Base-by-base conservation (phyloP, 2,113 vertebrate species). In the Lipotes vexillifer region DNA sequence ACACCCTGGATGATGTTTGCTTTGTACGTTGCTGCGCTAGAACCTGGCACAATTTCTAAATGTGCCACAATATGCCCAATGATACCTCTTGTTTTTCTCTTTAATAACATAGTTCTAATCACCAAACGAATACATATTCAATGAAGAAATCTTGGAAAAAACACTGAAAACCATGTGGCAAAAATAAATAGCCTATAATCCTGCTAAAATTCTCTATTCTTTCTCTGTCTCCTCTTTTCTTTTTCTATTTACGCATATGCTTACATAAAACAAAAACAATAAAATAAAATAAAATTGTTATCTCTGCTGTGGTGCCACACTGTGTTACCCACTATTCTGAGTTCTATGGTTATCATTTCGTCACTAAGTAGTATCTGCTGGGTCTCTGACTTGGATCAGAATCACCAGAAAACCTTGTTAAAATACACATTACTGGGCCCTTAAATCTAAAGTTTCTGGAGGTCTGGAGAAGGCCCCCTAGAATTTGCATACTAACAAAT, bases 21-120 rank as follows among this genome's bases (percentile, higher is more conserved):
- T 75, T 63, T 90, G 25, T 14, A 9, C 55, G 3, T 25, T 8
- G 8, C 31, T 31, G 21, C 17, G 3, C 2, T 7, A 25, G 61
- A 85, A 13, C 21, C 2, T 21, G 71, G 25, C 20, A 78, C 33
- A 5, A 0, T 41, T 77, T 77, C 27, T n/a, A 18, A 27, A 81
- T 9, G 8, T 0, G 1, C 0, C 20, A 11, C 17, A 5, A 31
- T 5, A 23, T 29, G 17, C 8, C 12, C 1, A 52, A n/a, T 36
- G 9, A 15, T 5, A 18, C 6, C 18, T n/a, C 46, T 69, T 9
- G 0, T 9, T 72, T 59, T 92, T 46, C 33, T 88, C 17, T 44
- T 57, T 49, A 38, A 18, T 65, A 46, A 29, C 49, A 29, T 23
- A 25, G 23, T 85, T 71, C 23, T 81, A 29, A 81, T 88, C 21